Evolutionary conservation across 2,888 invertebrate species (phyloP).

Genomic region (Zhuqinia jingwanae): DNA sequence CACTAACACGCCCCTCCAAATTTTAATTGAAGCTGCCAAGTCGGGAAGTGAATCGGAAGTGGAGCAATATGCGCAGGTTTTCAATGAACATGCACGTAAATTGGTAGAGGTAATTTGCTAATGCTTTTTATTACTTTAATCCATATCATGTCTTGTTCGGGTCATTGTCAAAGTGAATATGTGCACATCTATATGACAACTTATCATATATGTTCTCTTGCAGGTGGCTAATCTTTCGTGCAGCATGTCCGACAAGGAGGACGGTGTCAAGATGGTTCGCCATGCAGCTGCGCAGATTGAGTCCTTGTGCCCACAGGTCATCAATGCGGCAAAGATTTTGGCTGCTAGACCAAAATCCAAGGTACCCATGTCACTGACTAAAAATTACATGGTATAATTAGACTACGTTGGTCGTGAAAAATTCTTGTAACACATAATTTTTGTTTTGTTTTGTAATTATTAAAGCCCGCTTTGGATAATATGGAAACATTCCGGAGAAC

Average conservation of each 20-base stretch:
- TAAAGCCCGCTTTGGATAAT: conserved; percentile 96
- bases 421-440: background rate
- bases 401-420: no score
- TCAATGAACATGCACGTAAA: conserved; percentile 98
- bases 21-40: conserved; percentile 97
- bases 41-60: conserved; percentile 94
- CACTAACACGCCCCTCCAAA: conserved; percentile 95
- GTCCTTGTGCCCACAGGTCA: conserved; percentile 97
- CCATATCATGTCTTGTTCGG: no score
- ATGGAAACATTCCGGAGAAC: conserved; percentile 97
- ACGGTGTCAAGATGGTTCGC: conserved; percentile 99
- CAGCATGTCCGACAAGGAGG: conserved; percentile 99
- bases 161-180: no score
- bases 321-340: conserved; percentile 96
- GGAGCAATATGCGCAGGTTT: conserved; percentile 95
- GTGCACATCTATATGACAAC: no score
- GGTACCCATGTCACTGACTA: conserved; percentile 77
- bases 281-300: conserved; percentile 98
- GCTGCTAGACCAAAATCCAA: conserved; percentile 95
- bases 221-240: conserved; percentile 95
- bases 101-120: conserved; percentile 98
- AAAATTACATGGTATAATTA: no score
- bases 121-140: no score
- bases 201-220: background rate
- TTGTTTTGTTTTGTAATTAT: background rate